These are phyloP conservation scores for Aphodius sticticus DNA, from an alignment of 2,888 invertebrate species.

Conservation along the genomic window DNA sequence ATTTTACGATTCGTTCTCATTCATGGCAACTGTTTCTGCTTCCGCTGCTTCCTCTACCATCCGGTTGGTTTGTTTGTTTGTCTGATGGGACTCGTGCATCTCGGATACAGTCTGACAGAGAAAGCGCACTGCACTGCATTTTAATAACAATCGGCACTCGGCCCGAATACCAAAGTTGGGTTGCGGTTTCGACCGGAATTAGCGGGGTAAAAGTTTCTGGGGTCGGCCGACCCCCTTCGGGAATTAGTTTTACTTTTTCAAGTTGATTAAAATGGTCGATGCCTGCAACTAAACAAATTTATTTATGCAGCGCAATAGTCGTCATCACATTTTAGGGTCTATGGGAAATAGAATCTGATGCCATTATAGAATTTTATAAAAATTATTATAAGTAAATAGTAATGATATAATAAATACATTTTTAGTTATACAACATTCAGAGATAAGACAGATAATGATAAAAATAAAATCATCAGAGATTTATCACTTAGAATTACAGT, in stretches of 20 bases:
- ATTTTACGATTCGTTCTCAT: constrained; percentile 9
- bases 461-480: too few species aligned
- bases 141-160: constrained; percentile 17
- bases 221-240: neutral
- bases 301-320: neutral
- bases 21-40: neutral
- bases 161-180: neutral
- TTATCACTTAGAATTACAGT: too few species aligned
- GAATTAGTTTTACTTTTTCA: neutral
- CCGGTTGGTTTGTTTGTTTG: constrained; percentile 7
- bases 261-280: neutral
- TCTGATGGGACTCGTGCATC: neutral
- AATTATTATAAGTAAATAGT: too few species aligned
- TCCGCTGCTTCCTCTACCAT: neutral
- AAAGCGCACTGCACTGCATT: constrained; percentile 13
- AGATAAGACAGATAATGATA: too few species aligned
- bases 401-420: too few species aligned
- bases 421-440: too few species aligned
- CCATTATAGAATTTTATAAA: neutral
- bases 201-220: neutral
- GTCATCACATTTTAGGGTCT: neutral
- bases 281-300: neutral
- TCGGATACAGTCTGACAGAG: neutral
- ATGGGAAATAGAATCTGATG: neutral
- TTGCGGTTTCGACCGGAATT: neutral